Conservation (phyloP, 2,113 vertebrate species). For the Galeopterus variegatus region DNA sequence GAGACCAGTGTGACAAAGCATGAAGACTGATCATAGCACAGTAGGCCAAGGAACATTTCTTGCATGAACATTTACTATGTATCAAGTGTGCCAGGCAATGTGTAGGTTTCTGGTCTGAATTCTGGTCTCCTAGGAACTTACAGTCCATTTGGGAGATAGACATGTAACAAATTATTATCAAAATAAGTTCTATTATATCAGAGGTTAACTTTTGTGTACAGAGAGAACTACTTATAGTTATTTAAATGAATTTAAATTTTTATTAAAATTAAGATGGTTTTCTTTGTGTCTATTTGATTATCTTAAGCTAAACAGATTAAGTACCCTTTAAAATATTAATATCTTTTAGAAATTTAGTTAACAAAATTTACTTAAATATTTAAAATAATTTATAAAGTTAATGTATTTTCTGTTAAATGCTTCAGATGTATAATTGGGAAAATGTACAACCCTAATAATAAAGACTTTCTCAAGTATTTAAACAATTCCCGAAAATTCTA, state of each 20-base stretch:
- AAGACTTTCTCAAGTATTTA: not conserved
- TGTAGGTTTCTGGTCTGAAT: not conserved
- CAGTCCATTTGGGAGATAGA: not conserved
- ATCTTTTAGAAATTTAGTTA: not conserved
- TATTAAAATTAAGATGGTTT: not conserved
- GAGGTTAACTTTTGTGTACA: not conserved
- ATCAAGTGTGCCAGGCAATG: not conserved
- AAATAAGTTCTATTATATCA: not conserved
- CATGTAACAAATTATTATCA: not conserved
- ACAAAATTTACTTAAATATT: not conserved
- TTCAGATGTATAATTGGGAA: not conserved
- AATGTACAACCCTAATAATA: not conserved
- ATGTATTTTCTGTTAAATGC: not conserved
- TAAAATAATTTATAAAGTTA: not conserved
- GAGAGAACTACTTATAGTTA: not conserved
- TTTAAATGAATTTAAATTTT: not conserved
- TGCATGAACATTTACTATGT: not conserved
- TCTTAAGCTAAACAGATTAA: not conserved
- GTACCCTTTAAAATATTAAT: not conserved
- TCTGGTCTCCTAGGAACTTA: not conserved
- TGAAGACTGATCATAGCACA: no score
- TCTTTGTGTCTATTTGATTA: not conserved
- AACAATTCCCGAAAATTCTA: not conserved
- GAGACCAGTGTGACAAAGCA: not conserved
- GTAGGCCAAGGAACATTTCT: not conserved